Percentiles rank a stretch among this genome's conserved stretches.
These are phyloP conservation scores for Drosophila anceps DNA, from an alignment of 2,888 invertebrate species.

Conservation along the genomic window DNA sequence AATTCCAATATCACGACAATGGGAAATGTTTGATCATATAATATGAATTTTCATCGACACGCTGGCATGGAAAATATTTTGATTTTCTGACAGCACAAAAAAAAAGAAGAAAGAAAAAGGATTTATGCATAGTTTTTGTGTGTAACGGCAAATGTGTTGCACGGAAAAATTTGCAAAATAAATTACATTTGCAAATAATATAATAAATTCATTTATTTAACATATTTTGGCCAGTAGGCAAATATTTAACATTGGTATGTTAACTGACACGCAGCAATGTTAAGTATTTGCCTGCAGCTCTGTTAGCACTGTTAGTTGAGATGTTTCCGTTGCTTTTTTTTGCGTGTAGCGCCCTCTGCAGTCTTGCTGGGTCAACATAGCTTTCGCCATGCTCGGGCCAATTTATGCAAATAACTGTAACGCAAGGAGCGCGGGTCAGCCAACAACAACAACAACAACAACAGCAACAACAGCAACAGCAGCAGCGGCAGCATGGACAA, in stretches of 20 bases:
- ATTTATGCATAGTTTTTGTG: slow-evolving; percentile 8
- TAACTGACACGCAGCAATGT: background rate
- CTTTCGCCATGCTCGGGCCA: slow-evolving; percentile 25
- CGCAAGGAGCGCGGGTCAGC: slow-evolving; percentile 10
- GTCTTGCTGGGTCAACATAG: slow-evolving; percentile 1
- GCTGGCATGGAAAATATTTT: slow-evolving; percentile 36
- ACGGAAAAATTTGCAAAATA: slow-evolving; percentile 4
- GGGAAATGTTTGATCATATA: slow-evolving; percentile 40
- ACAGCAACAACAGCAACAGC: background rate
- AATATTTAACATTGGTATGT: background rate
- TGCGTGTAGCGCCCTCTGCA: background rate
- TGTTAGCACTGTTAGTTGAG: slow-evolving; percentile 1
- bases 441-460: background rate
- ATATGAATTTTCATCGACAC: slow-evolving; percentile 2
- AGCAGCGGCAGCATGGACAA: background rate
- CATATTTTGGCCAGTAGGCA: background rate
- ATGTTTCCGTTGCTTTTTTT: background rate
- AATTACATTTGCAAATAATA: background rate
- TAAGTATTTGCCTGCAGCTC: slow-evolving; percentile 4
- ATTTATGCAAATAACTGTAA: slow-evolving; percentile 58
- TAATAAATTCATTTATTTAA: background rate
- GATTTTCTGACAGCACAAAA: slow-evolving; percentile 25
- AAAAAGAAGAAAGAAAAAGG: background rate
- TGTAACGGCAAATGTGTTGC: slow-evolving; percentile 1
- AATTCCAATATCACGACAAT: slow-evolving; percentile 29